Evolutionary conservation across 2,797 vertebrate genomes (phyloP).

Genomic region (Scolopax rusticola): DNA sequence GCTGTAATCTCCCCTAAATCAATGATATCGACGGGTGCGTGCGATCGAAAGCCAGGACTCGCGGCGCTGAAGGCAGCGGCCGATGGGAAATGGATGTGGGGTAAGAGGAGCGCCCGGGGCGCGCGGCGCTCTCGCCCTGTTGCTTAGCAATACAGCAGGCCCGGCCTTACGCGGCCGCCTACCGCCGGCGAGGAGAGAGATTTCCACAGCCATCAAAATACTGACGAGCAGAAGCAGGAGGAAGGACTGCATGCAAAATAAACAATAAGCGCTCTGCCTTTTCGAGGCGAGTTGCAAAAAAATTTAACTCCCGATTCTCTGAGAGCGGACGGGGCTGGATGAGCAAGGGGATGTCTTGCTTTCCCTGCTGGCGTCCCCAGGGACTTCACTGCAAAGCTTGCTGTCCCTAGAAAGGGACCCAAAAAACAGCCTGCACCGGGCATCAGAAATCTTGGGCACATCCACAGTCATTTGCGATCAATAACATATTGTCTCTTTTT

Average conservation of each 20-base stretch:
- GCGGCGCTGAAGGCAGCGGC: not conserved
- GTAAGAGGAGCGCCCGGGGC: not conserved
- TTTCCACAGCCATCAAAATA: not conserved
- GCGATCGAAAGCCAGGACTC: not conserved
- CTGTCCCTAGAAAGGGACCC: not conserved
- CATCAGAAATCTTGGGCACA: not conserved
- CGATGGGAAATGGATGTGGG: not conserved
- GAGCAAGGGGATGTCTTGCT: not conserved
- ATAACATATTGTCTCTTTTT: not conserved
- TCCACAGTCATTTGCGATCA: not conserved
- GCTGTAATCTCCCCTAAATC: not conserved
- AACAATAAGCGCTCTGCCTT: not conserved
- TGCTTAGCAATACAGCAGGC: not conserved
- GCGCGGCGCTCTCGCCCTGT: not conserved
- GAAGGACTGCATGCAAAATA: not conserved
- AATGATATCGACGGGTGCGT: not conserved
- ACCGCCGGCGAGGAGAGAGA: not conserved
- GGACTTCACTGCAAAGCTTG: not conserved
- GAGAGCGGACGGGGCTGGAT: accelerated
- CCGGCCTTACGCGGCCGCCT: not conserved
- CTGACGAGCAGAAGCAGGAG: not conserved
- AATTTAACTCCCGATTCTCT: not conserved
- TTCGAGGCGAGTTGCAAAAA: not conserved
- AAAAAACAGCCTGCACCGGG: not conserved
- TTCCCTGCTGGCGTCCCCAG: not conserved